Percentiles rank a stretch among this genome's conserved stretches.
Conservation (phyloP, 2,888 invertebrate genomes). For the Steinernema hermaphroditum region DNA sequence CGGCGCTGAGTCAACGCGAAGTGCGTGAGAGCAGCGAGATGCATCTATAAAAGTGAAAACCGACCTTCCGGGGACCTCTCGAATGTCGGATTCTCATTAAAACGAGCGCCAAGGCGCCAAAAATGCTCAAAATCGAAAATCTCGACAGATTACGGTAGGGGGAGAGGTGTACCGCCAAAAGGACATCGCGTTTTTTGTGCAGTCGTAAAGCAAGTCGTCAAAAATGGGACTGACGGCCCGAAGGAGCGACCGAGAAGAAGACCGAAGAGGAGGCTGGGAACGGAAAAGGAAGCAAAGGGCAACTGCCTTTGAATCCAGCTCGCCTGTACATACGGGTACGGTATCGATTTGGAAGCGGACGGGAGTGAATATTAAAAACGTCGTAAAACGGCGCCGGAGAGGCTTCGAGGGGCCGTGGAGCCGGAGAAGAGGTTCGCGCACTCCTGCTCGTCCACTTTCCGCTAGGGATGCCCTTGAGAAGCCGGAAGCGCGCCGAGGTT, state of each 20-base stretch:
- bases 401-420: background rate
- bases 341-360: background rate
- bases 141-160: no score
- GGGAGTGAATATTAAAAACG: background rate
- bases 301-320: no score
- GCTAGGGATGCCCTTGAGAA: background rate
- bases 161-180: background rate
- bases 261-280: background rate
- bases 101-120: no score
- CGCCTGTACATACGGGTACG: no score
- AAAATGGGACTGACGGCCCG: background rate
- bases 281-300: background rate
- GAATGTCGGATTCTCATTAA: no score
- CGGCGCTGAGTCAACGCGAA: no score
- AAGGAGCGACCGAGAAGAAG: background rate
- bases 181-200: background rate
- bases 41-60: no score
- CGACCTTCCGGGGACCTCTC: no score
- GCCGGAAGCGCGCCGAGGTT: slow-evolving; percentile 1
- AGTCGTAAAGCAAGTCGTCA: slow-evolving; percentile 1
- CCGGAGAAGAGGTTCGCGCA: no score
- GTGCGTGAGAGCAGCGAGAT: no score
- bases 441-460: no score
- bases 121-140: no score
- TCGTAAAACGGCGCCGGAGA: background rate